A percentile compares a stretch with the other conserved stretches of the same genome.
These are phyloP conservation scores for Crenuchus spilurus DNA, from an alignment of 2,797 vertebrate genomes.

Conservation along the genomic window DNA sequence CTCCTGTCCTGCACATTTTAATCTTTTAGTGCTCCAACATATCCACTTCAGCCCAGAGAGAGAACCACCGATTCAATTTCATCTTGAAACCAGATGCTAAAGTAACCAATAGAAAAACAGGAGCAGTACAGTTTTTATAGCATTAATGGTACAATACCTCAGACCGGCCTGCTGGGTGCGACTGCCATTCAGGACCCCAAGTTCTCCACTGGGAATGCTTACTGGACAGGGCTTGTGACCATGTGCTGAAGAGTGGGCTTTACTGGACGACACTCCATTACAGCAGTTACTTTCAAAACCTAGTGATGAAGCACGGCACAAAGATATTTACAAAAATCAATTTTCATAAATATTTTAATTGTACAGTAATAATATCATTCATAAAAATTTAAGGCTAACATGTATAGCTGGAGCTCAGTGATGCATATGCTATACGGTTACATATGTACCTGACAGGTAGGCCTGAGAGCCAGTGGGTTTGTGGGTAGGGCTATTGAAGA, in stretches of 20 bases:
- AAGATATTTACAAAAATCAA: background rate
- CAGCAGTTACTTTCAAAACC: slow-evolving; percentile 96
- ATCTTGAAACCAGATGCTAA: no score
- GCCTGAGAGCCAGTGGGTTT: slow-evolving; percentile 87
- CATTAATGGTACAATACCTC: slow-evolving; percentile 75
- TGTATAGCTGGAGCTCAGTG: no score
- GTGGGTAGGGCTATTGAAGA: slow-evolving; percentile 90
- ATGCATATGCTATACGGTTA: no score
- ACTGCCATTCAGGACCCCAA: slow-evolving; percentile 90
- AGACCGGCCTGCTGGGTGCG: slow-evolving; percentile 85
- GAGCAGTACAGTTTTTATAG: no score
- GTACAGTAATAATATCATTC: no score
- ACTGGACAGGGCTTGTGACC: slow-evolving; percentile 90
- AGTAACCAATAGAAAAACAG: no score
- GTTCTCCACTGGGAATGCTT: slow-evolving; percentile 82
- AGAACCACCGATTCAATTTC: no score
- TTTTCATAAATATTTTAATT: no score
- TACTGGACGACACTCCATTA: slow-evolving; percentile 94
- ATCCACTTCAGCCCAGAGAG: no score
- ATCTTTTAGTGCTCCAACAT: no score
- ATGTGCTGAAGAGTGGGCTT: slow-evolving; percentile 86
- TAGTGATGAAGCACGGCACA: slow-evolving; percentile 59
- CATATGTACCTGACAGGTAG: slow-evolving; percentile 76
- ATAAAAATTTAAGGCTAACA: no score
- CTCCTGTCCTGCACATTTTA: no score